Evolutionary conservation across 2,797 vertebrate genomes (phyloP).

Genomic region (Halcyon smyrnensis): DNA sequence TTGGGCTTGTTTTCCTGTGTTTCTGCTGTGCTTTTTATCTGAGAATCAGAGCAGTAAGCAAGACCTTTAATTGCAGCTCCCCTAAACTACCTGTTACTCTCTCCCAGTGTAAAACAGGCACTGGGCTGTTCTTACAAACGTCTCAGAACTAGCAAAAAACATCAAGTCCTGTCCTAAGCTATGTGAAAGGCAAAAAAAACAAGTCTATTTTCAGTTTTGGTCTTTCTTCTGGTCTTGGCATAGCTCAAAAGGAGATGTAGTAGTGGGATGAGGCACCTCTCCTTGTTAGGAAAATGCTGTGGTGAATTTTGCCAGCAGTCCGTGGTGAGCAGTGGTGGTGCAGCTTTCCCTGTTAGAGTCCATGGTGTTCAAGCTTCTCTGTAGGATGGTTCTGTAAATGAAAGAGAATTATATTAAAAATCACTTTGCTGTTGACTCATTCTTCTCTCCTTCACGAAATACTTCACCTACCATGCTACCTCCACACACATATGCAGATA

Average conservation of each 20-base stretch:
- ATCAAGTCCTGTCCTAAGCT: background rate
- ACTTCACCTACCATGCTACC: background rate
- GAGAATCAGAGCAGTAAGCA: background rate
- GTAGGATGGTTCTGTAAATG: background rate
- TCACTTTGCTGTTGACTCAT: background rate
- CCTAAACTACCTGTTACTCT: background rate
- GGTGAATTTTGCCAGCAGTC: background rate
- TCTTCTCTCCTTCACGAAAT: background rate
- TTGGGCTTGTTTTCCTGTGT: background rate
- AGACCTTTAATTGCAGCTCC: background rate
- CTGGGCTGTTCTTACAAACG: background rate
- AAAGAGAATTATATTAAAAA: background rate
- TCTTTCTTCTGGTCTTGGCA: background rate
- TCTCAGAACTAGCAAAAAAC: background rate
- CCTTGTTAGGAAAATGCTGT: background rate
- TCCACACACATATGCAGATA: background rate
- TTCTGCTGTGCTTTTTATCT: background rate
- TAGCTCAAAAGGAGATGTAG: background rate
- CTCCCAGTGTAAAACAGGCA: background rate
- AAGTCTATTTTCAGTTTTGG: background rate
- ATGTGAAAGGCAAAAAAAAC: background rate
- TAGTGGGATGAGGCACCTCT: background rate
- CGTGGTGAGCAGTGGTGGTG: background rate
- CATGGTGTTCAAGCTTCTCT: background rate
- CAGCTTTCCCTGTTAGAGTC: background rate